Conservation (phyloP, 2,797 vertebrate genomes). For the Petrocephalus sullivani region DNA sequence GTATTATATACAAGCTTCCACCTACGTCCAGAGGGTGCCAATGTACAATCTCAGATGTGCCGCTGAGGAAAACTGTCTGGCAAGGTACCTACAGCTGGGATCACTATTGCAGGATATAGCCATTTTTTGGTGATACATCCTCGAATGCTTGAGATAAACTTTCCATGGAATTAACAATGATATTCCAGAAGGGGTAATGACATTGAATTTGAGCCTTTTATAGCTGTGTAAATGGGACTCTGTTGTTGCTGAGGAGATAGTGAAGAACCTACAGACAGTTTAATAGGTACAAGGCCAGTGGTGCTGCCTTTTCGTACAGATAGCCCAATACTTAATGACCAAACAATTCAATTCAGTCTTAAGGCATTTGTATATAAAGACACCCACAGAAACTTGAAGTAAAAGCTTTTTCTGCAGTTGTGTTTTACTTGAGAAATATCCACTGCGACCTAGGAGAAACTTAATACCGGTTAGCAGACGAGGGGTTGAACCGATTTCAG, state of each 20-base stretch:
- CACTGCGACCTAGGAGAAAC: neutral
- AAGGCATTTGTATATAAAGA: neutral
- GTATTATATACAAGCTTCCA: constrained; percentile 91
- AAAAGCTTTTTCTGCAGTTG: neutral
- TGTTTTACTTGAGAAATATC: constrained; percentile 3
- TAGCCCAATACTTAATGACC: neutral
- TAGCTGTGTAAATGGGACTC: neutral
- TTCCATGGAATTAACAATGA: neutral
- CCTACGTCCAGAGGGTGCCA: constrained; percentile 83
- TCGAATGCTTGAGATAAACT: neutral
- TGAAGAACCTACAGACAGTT: neutral
- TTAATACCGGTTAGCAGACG: neutral
- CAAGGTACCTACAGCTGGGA: constrained; percentile 68
- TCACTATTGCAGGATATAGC: neutral
- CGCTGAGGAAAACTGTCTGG: constrained; percentile 92
- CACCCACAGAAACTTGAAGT: neutral
- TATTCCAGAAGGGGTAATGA: neutral
- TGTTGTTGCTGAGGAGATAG: neutral
- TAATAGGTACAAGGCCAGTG: neutral
- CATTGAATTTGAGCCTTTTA: neutral
- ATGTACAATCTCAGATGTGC: constrained; percentile 98
- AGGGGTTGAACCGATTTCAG: neutral
- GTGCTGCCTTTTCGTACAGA: neutral
- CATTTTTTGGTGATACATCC: neutral
- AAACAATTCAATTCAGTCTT: neutral